These are phyloP conservation scores for Melitaea cinxia DNA, from an alignment of 1,140 invertebrate genomes.

Conservation along the genomic window DNA sequence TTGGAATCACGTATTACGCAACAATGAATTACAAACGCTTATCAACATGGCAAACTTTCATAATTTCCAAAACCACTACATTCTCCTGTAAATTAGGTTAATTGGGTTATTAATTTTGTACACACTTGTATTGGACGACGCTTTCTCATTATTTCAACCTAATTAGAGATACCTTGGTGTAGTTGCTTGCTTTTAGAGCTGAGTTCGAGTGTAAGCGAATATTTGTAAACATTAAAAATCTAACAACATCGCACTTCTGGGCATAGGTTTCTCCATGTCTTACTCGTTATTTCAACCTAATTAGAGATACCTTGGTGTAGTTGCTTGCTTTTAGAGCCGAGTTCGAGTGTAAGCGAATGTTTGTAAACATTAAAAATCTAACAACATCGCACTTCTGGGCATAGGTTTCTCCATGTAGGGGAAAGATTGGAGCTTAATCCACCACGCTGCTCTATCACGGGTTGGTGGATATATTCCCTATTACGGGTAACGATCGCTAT, in stretches of 20 bases:
- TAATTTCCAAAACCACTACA: background rate
- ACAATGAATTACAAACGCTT: background rate
- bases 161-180: constrained; percentile 18
- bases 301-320: constrained; percentile 16
- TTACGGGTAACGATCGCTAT: no score
- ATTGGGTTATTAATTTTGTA: no score
- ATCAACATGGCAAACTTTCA: background rate
- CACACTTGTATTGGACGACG: constrained; percentile 6
- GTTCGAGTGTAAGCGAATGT: background rate
- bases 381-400: no score
- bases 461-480: no score
- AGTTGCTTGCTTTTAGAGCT: background rate
- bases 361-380: background rate
- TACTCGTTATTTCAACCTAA: constrained; percentile 16
- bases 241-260: no score
- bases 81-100: constrained; percentile 8
- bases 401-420: no score
- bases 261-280: no score
- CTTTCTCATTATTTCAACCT: constrained; percentile 15
- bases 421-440: no score
- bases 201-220: background rate
- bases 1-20: no score
- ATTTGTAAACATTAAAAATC: background rate
- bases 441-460: no score
- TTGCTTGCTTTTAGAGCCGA: background rate